These are phyloP conservation scores for Cotesia chilonis DNA, from an alignment of 1,140 invertebrate genomes.

Conservation along the genomic window DNA sequence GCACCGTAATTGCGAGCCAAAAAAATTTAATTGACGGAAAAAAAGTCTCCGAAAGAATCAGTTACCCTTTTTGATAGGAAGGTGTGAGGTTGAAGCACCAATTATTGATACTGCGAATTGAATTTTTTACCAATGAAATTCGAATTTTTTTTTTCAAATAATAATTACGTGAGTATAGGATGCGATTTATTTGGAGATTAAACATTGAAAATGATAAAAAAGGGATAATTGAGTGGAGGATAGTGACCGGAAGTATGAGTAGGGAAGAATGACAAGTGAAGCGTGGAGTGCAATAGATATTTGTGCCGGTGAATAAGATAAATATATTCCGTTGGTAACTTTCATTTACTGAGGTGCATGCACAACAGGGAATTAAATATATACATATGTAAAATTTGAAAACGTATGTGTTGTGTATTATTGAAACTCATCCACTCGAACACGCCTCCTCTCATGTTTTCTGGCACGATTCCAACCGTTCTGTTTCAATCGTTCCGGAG, in stretches of 20 bases:
- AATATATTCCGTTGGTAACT: constrained; percentile 11
- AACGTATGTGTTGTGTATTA: constrained; percentile 25
- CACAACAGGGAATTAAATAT: constrained; percentile 20
- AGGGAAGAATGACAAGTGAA: constrained; percentile 8
- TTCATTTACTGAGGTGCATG: constrained; percentile 9
- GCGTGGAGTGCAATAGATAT: not conserved
- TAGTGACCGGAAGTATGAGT: constrained; percentile 14
- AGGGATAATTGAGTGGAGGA: not conserved
- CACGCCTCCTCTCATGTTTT: constrained; percentile 11
- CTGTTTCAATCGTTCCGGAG: constrained; percentile 28
- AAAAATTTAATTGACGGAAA: no score
- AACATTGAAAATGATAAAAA: no score
- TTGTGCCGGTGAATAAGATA: not conserved
- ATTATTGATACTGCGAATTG: no score
- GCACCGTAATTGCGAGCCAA: no score
- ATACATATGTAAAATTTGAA: constrained; percentile 17
- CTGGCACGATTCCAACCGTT: constrained; percentile 25
- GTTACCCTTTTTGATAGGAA: not conserved
- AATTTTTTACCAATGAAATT: not conserved
- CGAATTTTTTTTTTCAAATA: no score
- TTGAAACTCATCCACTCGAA: constrained; percentile 27
- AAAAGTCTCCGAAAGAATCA: no score
- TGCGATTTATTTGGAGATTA: no score
- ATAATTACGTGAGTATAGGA: no score
- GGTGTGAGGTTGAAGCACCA: no score